Percentiles rank a stretch among this genome's conserved stretches.
These are phyloP conservation scores for Polymixis flavicincta DNA, from an alignment of 2,888 invertebrate genomes.

Conservation along the genomic window DNA sequence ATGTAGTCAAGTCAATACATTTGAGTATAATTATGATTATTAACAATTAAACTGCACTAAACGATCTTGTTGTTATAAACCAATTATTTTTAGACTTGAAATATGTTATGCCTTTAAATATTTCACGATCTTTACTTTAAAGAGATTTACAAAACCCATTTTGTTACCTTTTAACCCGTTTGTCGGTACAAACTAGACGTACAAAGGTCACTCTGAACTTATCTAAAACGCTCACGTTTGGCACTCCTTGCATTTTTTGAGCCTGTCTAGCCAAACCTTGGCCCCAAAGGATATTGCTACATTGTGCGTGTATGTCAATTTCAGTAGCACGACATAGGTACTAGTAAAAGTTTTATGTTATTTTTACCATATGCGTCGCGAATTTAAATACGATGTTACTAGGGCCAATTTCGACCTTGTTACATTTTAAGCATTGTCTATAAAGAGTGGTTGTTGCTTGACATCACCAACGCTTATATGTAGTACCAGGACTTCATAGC, in stretches of 20 bases:
- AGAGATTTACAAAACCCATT: conserved; percentile 2
- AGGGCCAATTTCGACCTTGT: background rate
- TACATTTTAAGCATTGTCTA: background rate
- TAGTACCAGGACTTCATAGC: background rate
- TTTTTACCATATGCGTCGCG: conserved; percentile 3
- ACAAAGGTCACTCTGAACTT: conserved; percentile 55
- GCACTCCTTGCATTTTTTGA: conserved; percentile 51
- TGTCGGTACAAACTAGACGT: conserved; percentile 32
- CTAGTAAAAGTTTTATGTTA: conserved; percentile 16
- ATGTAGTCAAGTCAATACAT: too few species aligned
- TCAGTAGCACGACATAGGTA: conserved; percentile 4
- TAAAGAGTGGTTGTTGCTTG: background rate
- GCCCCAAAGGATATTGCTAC: conserved; percentile 63
- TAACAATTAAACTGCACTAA: too few species aligned
- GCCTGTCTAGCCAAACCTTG: conserved; percentile 52
- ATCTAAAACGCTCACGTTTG: conserved; percentile 60
- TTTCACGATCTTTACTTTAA: background rate
- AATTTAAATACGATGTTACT: conserved; percentile 17
- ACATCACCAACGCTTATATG: background rate
- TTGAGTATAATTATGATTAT: too few species aligned
- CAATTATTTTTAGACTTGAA: background rate
- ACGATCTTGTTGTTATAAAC: background rate
- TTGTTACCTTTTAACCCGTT: conserved; percentile 31
- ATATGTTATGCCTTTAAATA: background rate
- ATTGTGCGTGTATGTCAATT: conserved; percentile 51